phyloP scores from a whole-genome alignment of 2,888 invertebrate genomes.

The Drosophila limbata region DNA sequence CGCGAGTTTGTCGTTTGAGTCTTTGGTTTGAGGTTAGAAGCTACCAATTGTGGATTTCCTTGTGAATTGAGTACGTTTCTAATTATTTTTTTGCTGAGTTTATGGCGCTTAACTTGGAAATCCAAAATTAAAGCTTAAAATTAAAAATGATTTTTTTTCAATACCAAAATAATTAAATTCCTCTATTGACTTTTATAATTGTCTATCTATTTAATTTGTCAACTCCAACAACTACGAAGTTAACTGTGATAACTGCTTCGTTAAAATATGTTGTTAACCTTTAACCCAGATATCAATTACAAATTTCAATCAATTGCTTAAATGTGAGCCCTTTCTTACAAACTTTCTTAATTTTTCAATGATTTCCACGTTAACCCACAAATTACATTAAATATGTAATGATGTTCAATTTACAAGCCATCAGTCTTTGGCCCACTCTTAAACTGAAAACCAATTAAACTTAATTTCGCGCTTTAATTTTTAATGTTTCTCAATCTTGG shows the following conservation, averaged over 20 bases:
- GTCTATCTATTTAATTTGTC: too few species aligned
- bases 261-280: not conserved
- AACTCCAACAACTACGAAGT: not conserved
- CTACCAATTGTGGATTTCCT: not conserved
- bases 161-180: too few species aligned
- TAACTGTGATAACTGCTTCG: not conserved
- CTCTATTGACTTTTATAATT: too few species aligned
- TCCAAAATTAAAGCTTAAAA: not conserved
- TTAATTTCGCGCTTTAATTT: conserved; percentile 60
- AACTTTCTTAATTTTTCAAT: conserved; percentile 17
- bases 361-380: conserved; percentile 24
- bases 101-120: not conserved
- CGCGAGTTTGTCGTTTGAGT: conserved; percentile 74
- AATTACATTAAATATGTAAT: conserved; percentile 41
- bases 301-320: conserved; percentile 5
- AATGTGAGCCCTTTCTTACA: not conserved
- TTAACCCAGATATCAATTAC: conserved; percentile 13
- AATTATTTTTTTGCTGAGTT: not conserved
- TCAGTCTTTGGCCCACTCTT: conserved; percentile 19
- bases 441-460: conserved; percentile 59
- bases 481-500: conserved; percentile 46
- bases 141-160: not conserved
- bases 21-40: conserved; percentile 70
- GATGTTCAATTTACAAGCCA: conserved; percentile 18
- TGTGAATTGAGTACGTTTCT: not conserved